Evolutionary conservation across 2,888 invertebrate genomes (phyloP), one percentile per base, ranked within the genome.

Genomic region (Conistra vaccinii): DNA sequence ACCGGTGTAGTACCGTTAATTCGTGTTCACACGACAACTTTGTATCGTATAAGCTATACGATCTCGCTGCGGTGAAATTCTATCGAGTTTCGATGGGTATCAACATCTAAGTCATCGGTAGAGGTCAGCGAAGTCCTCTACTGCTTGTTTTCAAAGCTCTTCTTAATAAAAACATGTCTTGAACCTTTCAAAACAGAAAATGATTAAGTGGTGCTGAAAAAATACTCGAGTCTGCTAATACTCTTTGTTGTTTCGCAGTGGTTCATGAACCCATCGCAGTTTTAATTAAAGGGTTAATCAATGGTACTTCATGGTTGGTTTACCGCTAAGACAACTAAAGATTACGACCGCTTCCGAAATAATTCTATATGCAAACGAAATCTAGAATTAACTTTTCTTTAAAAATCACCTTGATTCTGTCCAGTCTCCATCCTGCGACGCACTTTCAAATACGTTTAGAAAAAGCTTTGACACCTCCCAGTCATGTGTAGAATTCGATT

Each of bases 1-100:
- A 85, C 86, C 81, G 80, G 84, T 85, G 72, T 71, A 76, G 84
- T 87, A 89, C 91, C 89, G 89, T 90, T 90, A 89, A 89, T 88
- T 89, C 83, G 89, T 84, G 85, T 88, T 84, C 85, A 85, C 85
- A 75, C 87, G 80, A 78, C 80, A 65, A 72, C 80, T 78, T 74
- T 82, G 84, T 83, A 81, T 74, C 67, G 63, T 26, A 3, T 51
- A 39, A 58, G 72, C 14, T 73, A 74, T 77, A 73, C 68, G 68
- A 73, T 71, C 75, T 72, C 80, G 17, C 20, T 9, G 57, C 23
- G 66, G 62, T 51, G 80, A 76, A 69, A 73, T 60, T 57, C 70
- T 48, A 69, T 76, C 69, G 73, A 69, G 69, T 76, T 74, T 60
- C 23, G 35, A 42, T 73, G 60, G n/a, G 57, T 53, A 61, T 55